Conservation (phyloP, 2,797 vertebrate species). For the Liparis tanakae region DNA sequence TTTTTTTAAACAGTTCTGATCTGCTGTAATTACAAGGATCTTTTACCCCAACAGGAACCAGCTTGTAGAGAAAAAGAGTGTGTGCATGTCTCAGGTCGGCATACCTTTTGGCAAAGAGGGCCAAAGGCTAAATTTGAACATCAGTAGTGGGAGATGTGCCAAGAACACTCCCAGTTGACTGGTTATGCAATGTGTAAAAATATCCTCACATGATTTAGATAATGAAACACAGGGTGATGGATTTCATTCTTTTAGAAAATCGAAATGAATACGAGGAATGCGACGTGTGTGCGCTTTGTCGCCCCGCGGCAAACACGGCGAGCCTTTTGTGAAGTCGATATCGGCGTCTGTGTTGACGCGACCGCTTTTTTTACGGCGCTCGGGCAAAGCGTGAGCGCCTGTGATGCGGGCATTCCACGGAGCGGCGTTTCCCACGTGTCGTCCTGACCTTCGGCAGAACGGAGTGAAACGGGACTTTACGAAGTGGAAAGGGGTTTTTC, state of each 20-base stretch:
- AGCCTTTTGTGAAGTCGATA: background rate
- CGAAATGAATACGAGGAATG: background rate
- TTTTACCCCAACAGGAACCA: slow-evolving; percentile 45
- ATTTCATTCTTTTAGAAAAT: slow-evolving; percentile 21
- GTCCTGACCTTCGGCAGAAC: slow-evolving; percentile 14
- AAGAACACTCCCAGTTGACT: slow-evolving; percentile 51
- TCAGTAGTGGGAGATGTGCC: slow-evolving; percentile 65
- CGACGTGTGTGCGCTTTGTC: background rate
- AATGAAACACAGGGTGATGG: slow-evolving; percentile 20
- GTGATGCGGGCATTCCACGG: background rate
- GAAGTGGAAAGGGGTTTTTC: slow-evolving; percentile 12
- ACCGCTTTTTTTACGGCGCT: slow-evolving; percentile 36
- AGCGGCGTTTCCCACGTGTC: background rate
- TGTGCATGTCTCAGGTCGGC: slow-evolving; percentile 40
- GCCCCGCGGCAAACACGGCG: background rate
- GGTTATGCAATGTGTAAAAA: slow-evolving; percentile 59
- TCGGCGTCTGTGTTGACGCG: slow-evolving; percentile 9
- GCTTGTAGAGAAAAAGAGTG: slow-evolving; percentile 47
- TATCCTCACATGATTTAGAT: slow-evolving; percentile 41
- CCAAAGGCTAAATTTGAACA: slow-evolving; percentile 69
- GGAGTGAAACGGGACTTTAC: slow-evolving; percentile 8
- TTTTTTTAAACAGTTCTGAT: slow-evolving; percentile 45
- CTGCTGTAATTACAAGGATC: slow-evolving; percentile 65
- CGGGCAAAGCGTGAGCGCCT: slow-evolving; percentile 20
- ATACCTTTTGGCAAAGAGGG: slow-evolving; percentile 41